phyloP scores from a whole-genome alignment of 2,888 invertebrate species.

The Nephrocerus scutellatus region DNA sequence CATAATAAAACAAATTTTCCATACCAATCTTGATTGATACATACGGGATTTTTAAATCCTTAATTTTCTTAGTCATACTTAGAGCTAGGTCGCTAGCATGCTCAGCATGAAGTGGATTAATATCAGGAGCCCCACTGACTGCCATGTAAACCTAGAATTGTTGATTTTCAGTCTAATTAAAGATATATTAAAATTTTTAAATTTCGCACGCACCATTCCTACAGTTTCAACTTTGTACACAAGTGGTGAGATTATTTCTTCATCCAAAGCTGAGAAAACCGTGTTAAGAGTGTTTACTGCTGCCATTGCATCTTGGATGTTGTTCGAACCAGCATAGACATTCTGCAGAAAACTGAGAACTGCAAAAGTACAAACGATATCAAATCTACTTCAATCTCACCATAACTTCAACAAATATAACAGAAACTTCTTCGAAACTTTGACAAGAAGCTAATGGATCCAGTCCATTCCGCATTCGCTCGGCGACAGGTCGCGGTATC shows the following conservation, averaged over 20 bases:
- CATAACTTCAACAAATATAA: conserved; percentile 44
- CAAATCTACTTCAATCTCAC: conserved; percentile 9
- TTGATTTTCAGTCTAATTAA: too few relatives aligned
- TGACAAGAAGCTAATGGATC: conserved; percentile 74
- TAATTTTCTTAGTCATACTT: conserved; percentile 63
- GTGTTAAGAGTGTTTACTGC: conserved; percentile 79
- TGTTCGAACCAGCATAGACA: conserved; percentile 37
- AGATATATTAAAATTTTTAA: too few relatives aligned
- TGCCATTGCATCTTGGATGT: conserved; percentile 60
- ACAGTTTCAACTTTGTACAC: conserved; percentile 94
- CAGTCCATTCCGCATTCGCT: conserved; percentile 67
- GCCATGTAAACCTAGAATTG: conserved; percentile 68
- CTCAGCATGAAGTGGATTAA: conserved; percentile 64
- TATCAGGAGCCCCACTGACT: conserved; percentile 81
- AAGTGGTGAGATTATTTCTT: conserved; percentile 72
- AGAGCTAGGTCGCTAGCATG: conserved; percentile 73
- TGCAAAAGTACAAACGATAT: neutral
- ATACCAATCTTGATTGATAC: conserved; percentile 60
- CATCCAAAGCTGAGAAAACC: conserved; percentile 77
- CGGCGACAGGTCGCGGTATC: conserved; percentile 82
- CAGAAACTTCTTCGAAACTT: conserved; percentile 51
- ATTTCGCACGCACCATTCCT: conserved; percentile 69
- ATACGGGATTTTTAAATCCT: conserved; percentile 57
- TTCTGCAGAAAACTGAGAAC: conserved; percentile 22
- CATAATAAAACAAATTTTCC: conserved; percentile 14